Evolutionary conservation across 2,888 invertebrate genomes (phyloP).

Genomic region (Myopa tessellatipennis): DNA sequence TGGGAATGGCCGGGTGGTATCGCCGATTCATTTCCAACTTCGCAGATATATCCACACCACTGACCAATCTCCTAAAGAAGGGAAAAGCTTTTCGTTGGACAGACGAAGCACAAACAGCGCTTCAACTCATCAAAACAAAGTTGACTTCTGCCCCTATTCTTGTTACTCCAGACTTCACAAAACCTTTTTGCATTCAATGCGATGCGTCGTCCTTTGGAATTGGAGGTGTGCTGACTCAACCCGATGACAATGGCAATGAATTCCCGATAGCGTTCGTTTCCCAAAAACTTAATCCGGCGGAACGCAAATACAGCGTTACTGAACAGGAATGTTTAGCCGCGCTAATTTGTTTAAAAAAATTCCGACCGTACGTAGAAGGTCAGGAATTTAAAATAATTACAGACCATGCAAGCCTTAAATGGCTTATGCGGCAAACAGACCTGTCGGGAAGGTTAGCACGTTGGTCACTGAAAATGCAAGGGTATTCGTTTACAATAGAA

Average conservation of each 20-base stretch:
- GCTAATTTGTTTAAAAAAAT: slow-evolving; percentile 39
- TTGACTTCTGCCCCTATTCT: background rate
- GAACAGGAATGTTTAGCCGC: slow-evolving; percentile 47
- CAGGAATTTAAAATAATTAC: slow-evolving; percentile 49
- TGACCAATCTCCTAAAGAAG: slow-evolving; percentile 37
- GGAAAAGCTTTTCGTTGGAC: slow-evolving; percentile 36
- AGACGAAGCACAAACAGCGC: slow-evolving; percentile 27
- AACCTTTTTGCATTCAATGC: slow-evolving; percentile 42
- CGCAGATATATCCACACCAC: slow-evolving; percentile 26
- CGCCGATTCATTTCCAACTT: slow-evolving; percentile 37
- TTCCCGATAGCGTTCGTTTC: slow-evolving; percentile 40
- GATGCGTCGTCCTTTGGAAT: slow-evolving; percentile 42
- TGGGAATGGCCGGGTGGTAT: slow-evolving; percentile 4
- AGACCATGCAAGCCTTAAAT: slow-evolving; percentile 43
- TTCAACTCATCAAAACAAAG: slow-evolving; percentile 35
- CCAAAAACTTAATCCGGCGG: slow-evolving; percentile 43
- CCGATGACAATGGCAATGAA: slow-evolving; percentile 29
- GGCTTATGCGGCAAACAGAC: background rate
- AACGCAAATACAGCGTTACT: background rate
- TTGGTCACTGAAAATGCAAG: background rate
- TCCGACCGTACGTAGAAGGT: slow-evolving; percentile 33
- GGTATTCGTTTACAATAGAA: background rate
- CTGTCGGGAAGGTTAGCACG: background rate
- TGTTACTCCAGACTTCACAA: slow-evolving; percentile 41
- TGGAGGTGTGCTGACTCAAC: slow-evolving; percentile 42